These are phyloP conservation scores for Idaea biselata DNA, from an alignment of 2,888 invertebrate genomes.

Conservation along the genomic window DNA sequence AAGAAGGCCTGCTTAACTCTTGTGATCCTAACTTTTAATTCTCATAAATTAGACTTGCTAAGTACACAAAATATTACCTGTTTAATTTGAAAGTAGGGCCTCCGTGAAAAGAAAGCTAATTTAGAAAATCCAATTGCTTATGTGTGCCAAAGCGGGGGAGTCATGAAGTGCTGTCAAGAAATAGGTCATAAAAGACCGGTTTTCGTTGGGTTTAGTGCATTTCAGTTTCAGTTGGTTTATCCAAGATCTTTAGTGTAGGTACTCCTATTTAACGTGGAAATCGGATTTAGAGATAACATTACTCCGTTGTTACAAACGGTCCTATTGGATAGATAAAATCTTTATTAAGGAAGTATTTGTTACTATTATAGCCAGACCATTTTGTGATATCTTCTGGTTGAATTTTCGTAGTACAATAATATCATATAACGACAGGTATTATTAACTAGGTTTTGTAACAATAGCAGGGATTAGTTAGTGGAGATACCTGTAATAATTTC, in stretches of 20 bases:
- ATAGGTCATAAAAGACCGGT: not conserved
- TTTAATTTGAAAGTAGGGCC: not conserved
- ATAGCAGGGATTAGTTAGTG: not conserved
- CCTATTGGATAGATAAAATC: not conserved
- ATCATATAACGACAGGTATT: not conserved
- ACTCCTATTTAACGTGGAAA: not conserved
- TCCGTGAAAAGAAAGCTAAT: not conserved
- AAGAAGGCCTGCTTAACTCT: not conserved
- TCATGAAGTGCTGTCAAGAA: not conserved
- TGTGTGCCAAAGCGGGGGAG: not conserved
- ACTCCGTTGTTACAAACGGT: conserved; percentile 1
- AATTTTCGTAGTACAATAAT: not conserved
- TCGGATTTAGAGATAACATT: not conserved
- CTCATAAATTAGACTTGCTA: not conserved
- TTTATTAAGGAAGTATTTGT: conserved; percentile 1
- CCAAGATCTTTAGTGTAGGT: not conserved
- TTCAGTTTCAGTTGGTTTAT: not conserved
- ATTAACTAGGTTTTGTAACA: not conserved
- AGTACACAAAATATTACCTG: not conserved
- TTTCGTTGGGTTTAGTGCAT: not conserved
- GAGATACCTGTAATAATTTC: not conserved
- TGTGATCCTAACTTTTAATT: not conserved
- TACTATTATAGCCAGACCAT: conserved; percentile 1
- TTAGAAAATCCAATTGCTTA: not conserved
- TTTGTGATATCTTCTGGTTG: conserved; percentile 1